phyloP scores from a whole-genome alignment of 2,888 invertebrate genomes.

The Dorcus hopei region DNA sequence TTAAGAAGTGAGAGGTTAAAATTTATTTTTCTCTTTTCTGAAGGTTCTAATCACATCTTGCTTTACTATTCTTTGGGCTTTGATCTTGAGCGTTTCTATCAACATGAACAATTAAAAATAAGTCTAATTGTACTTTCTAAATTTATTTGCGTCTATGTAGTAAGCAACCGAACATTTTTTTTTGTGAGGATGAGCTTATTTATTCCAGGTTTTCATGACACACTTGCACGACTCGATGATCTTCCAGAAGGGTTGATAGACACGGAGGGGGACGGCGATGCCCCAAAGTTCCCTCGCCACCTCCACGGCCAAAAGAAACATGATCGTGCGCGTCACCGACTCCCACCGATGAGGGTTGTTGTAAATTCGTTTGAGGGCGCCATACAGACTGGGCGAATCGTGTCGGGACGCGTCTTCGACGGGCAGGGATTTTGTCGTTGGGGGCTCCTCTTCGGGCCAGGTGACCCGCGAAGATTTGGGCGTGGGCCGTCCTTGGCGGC shows the following conservation, averaged over 20 bases:
- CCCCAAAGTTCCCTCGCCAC: conserved; percentile 27
- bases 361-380: conserved; percentile 2
- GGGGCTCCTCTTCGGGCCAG: not conserved
- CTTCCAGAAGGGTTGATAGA: conserved; percentile 25
- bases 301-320: conserved; percentile 31
- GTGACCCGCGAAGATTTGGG: too few relatives aligned
- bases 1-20: too few relatives aligned
- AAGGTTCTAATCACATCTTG: too few relatives aligned
- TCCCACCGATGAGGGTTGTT: conserved; percentile 24
- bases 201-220: not conserved
- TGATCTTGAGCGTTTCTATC: too few relatives aligned
- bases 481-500: too few relatives aligned
- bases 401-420: not conserved
- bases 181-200: too few relatives aligned
- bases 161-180: too few relatives aligned
- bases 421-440: not conserved
- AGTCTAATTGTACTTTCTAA: too few relatives aligned
- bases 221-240: conserved; percentile 7
- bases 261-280: conserved; percentile 24
- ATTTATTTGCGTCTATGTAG: too few relatives aligned
- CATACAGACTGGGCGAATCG: not conserved
- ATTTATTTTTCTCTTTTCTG: too few relatives aligned
- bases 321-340: conserved; percentile 19
- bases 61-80: too few relatives aligned
- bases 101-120: too few relatives aligned